Conservation (phyloP, 2,888 invertebrate species). For the Lucinisca nassula region DNA sequence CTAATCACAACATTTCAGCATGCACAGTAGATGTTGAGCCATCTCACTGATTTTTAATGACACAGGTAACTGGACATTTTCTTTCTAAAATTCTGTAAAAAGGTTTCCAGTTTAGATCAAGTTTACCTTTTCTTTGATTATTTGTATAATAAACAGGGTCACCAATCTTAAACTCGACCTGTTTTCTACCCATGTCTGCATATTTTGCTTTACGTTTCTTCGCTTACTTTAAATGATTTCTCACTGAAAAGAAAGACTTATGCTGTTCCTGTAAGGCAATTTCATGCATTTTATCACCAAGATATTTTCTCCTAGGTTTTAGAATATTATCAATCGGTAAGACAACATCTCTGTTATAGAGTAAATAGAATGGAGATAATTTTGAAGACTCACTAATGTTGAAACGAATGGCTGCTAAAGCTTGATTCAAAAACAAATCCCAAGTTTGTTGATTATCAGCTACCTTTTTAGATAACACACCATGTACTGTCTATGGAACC, state of each 20-base stretch:
- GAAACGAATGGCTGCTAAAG: slow-evolving; percentile 56
- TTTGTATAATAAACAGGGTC: slow-evolving; percentile 63
- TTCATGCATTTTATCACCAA: slow-evolving; percentile 57
- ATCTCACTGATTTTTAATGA: slow-evolving; percentile 54
- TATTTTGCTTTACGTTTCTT: slow-evolving; percentile 55
- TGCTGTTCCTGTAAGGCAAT: slow-evolving; percentile 60
- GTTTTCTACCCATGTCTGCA: slow-evolving; percentile 48
- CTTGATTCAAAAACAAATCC: slow-evolving; percentile 57
- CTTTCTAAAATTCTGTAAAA: slow-evolving; percentile 60
- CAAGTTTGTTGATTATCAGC: slow-evolving; percentile 27
- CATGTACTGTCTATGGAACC: slow-evolving; percentile 48
- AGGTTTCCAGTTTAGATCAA: slow-evolving; percentile 60
- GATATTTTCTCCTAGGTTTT: slow-evolving; percentile 52
- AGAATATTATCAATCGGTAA: slow-evolving; percentile 59
- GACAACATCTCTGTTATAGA: slow-evolving; percentile 66
- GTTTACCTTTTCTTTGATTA: slow-evolving; percentile 49
- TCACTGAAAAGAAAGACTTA: too few relatives aligned
- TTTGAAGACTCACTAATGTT: slow-evolving; percentile 45
- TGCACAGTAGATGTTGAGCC: slow-evolving; percentile 28
- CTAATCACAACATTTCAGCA: slow-evolving; percentile 37
- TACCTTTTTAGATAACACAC: slow-evolving; percentile 35
- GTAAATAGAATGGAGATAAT: slow-evolving; percentile 49
- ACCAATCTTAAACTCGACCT: slow-evolving; percentile 42
- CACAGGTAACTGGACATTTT: slow-evolving; percentile 35
- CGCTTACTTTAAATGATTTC: slow-evolving; percentile 40